A percentile compares a stretch with the other conserved stretches of the same genome.
Conservation (phyloP, 2,113 vertebrate species). For the Trichechus manatus region DNA sequence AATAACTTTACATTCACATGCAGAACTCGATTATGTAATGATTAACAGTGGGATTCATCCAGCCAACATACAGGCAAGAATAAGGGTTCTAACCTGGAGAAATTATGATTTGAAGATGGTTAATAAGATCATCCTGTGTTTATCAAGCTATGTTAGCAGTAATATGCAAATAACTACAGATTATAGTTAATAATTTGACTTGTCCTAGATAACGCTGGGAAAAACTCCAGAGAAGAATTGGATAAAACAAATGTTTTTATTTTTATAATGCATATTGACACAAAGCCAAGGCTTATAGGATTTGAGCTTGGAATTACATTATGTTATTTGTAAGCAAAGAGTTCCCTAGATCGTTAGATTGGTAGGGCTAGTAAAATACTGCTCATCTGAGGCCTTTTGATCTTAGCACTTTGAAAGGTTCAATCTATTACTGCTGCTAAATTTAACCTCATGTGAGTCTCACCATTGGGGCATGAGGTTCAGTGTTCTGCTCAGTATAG, state of each 20-base stretch:
- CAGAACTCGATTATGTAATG: neutral
- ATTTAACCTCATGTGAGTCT: constrained; percentile 70
- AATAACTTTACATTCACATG: neutral
- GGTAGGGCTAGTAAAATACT: constrained; percentile 82
- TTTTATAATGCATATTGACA: constrained; percentile 86
- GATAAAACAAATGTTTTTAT: constrained; percentile 87
- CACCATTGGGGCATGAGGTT: neutral
- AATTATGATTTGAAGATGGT: neutral
- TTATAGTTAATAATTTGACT: constrained; percentile 75
- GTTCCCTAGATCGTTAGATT: constrained; percentile 77
- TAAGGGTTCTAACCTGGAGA: neutral
- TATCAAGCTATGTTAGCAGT: neutral
- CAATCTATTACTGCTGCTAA: constrained; percentile 63
- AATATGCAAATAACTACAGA: constrained; percentile 15
- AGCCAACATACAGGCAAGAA: constrained; percentile 8
- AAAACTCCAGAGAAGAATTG: constrained; percentile 83
- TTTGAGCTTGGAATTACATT: constrained; percentile 84
- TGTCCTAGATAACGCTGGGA: constrained; percentile 75
- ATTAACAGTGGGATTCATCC: neutral
- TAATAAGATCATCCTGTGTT: neutral
- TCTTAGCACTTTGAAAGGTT: constrained; percentile 69
- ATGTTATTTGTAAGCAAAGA: constrained; percentile 82
- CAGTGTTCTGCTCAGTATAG: neutral
- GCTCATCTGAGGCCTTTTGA: constrained; percentile 82
- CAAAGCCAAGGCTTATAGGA: constrained; percentile 84